Conservation (phyloP, 2,797 vertebrate genomes). For the Tinamus major region DNA sequence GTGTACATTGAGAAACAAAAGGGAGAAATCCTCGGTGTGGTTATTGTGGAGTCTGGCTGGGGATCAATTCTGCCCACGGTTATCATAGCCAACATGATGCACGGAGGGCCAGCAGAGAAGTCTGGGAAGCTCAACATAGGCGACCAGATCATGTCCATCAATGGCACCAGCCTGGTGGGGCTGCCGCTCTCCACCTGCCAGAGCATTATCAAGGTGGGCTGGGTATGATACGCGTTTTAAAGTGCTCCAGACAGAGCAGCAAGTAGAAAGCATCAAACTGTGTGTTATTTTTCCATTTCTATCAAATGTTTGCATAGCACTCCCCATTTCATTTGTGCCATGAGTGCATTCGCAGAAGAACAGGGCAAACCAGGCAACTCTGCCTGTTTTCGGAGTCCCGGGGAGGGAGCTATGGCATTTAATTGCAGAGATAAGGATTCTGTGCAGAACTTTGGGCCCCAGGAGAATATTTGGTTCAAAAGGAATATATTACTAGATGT, state of each 20-base stretch:
- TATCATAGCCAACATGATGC: conserved; percentile 99
- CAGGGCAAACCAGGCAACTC: neutral
- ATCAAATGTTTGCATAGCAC: neutral
- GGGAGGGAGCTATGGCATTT: neutral
- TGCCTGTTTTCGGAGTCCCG: neutral
- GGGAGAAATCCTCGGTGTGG: conserved; percentile 94
- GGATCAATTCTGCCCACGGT: conserved; percentile 97
- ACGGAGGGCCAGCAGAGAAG: conserved; percentile 93
- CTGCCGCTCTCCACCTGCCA: conserved; percentile 95
- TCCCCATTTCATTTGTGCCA: neutral
- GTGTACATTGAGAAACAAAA: conserved; percentile 95
- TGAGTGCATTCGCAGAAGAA: neutral
- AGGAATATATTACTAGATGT: neutral
- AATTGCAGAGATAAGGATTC: neutral
- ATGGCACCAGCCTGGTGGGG: conserved; percentile 95
- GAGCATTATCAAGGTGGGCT: conserved; percentile 95
- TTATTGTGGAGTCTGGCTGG: conserved; percentile 97
- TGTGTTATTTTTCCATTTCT: neutral
- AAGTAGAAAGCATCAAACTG: neutral
- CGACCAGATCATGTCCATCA: conserved; percentile 99
- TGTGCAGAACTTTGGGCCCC: neutral
- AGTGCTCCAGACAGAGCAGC: neutral
- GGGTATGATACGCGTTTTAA: neutral
- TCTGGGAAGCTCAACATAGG: conserved; percentile 94
- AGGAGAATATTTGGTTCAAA: neutral